phyloP scores from a whole-genome alignment of 2,888 invertebrate genomes.

The Octodonta nipae region DNA sequence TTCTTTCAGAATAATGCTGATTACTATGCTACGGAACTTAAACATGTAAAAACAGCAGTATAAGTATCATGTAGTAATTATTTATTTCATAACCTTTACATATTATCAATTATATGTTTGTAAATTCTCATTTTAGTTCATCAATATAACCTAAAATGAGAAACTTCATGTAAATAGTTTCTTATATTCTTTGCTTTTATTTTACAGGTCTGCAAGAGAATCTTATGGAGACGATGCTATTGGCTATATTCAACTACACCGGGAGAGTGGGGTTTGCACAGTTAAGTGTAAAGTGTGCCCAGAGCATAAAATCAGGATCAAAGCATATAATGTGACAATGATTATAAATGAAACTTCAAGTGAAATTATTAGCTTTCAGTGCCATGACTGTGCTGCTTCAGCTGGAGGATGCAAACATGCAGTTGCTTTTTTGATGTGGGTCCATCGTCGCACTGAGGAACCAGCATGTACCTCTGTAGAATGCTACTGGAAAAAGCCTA shows the following conservation, averaged over 20 bases:
- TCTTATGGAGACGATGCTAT: constrained; percentile 13
- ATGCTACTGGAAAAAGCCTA: constrained; percentile 6
- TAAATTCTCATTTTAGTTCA: too few relatives aligned
- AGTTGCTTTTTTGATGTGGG: constrained; percentile 12
- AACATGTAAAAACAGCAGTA: constrained; percentile 6
- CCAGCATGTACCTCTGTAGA: constrained; percentile 8
- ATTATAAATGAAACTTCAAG: constrained; percentile 9
- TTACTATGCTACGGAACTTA: not conserved
- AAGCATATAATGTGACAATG: constrained; percentile 9
- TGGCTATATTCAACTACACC: constrained; percentile 16
- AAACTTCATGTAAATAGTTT: too few relatives aligned
- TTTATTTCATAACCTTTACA: not conserved
- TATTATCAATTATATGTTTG: too few relatives aligned
- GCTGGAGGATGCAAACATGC: constrained; percentile 15
- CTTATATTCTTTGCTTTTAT: not conserved
- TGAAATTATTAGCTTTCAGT: constrained; percentile 7
- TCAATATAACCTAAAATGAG: too few relatives aligned
- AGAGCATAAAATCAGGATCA: constrained; percentile 14
- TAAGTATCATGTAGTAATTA: not conserved
- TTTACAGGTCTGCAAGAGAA: constrained; percentile 7
- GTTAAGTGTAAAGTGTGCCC: constrained; percentile 17
- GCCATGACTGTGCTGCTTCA: constrained; percentile 12
- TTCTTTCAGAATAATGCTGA: not conserved
- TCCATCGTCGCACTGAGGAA: constrained; percentile 10
- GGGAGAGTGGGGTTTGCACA: constrained; percentile 13